phyloP scores from a whole-genome alignment of 2,113 vertebrate genomes.

The Notiomystis cincta region DNA sequence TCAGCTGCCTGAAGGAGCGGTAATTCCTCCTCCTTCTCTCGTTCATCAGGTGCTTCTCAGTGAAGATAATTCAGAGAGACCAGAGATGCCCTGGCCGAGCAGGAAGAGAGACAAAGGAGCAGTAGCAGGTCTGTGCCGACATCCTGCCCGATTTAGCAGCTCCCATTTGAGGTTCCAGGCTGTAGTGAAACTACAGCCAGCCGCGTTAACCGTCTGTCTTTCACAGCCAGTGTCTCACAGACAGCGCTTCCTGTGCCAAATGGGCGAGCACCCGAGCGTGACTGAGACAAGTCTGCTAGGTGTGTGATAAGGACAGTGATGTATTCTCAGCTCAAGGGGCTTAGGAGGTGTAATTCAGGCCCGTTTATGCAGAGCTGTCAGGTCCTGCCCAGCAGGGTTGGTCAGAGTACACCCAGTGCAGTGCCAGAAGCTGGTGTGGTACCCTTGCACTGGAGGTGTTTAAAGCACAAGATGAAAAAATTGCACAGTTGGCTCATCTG shows the following conservation, averaged over 20 bases:
- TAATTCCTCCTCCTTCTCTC: not conserved
- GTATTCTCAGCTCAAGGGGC: not conserved
- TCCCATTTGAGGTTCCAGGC: not conserved
- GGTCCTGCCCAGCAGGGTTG: fast-evolving
- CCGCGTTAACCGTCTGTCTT: not conserved
- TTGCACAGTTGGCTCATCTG: not conserved
- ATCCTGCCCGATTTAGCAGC: not conserved
- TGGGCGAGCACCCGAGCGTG: not conserved
- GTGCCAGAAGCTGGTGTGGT: not conserved
- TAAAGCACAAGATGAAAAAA: not conserved
- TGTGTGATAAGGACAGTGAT: not conserved
- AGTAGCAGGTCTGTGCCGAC: slow-evolving; percentile 61
- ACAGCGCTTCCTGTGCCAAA: slow-evolving; percentile 3
- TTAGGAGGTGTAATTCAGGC: not conserved
- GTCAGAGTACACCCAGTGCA: not conserved
- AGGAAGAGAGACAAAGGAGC: slow-evolving; percentile 50
- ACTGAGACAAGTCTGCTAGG: not conserved
- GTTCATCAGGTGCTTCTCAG: not conserved
- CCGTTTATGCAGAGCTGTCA: not conserved
- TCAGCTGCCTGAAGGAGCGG: not conserved
- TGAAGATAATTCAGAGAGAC: not conserved
- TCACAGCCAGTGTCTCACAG: not conserved
- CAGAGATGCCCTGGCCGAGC: slow-evolving; percentile 49
- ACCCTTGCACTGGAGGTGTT: not conserved
- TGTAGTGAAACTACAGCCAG: not conserved